A percentile compares a stretch with the other conserved stretches of the same genome.
phyloP scores from a whole-genome alignment of 2,113 vertebrate species.

The Neodon shergylaensis region DNA sequence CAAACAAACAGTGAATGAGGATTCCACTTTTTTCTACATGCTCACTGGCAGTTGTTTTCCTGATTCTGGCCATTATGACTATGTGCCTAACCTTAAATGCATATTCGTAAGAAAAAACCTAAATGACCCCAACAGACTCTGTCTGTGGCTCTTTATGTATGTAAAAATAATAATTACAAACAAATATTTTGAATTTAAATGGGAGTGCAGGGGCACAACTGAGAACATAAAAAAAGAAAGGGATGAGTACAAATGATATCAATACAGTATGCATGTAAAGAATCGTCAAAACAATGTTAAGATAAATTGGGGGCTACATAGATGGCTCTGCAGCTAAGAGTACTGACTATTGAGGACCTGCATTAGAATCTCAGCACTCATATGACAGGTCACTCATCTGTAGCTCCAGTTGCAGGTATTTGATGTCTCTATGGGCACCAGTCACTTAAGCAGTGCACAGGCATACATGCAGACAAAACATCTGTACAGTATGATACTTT shows the following conservation, averaged over 20 bases:
- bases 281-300: neutral
- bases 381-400: neutral
- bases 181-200: neutral
- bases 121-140: neutral
- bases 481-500: neutral
- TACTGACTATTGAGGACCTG: neutral
- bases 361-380: neutral
- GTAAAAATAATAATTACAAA: neutral
- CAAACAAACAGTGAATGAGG: neutral
- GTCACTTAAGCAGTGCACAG: neutral
- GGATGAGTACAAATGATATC: neutral
- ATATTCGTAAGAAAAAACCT: neutral
- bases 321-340: neutral
- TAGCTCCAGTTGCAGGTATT: neutral
- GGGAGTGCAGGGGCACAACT: neutral
- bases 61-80: neutral
- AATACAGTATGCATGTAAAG: neutral
- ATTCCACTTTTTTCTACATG: neutral
- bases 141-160: neutral
- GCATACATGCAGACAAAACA: neutral
- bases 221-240: neutral
- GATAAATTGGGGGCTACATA: neutral
- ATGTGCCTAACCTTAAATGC: neutral
- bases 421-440: neutral
- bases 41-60: neutral